Conservation (phyloP, 2,113 vertebrate genomes). For the Morone saxatilis region DNA sequence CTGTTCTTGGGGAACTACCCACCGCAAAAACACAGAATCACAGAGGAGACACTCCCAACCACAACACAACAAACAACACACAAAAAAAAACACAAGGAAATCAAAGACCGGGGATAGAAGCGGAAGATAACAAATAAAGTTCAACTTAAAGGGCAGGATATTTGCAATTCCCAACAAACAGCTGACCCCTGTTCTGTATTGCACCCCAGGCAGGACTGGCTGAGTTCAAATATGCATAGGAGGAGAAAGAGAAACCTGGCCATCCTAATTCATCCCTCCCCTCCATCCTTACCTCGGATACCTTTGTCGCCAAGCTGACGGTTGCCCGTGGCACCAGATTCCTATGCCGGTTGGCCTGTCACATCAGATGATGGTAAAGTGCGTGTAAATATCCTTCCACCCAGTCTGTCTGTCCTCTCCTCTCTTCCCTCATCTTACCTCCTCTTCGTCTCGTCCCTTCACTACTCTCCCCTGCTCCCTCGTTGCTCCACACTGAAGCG, state of each 20-base stretch:
- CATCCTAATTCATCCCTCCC: constrained; percentile 31
- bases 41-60: constrained; percentile 36
- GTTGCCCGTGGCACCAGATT: constrained; percentile 73
- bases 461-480: constrained; percentile 38
- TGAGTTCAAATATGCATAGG: constrained; percentile 25
- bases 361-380: constrained; percentile 52
- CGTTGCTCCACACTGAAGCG: constrained; percentile 54
- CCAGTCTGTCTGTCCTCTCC: constrained; percentile 25
- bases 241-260: constrained; percentile 36
- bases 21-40: constrained; percentile 38
- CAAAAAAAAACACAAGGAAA: constrained; percentile 8
- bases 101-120: constrained; percentile 12
- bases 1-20: constrained; percentile 82
- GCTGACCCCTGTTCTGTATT: neutral
- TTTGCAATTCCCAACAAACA: no score
- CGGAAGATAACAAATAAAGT: neutral
- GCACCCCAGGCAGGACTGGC: neutral
- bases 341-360: constrained; percentile 81
- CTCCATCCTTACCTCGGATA: constrained; percentile 63
- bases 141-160: constrained; percentile 13
- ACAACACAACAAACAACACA: constrained; percentile 9
- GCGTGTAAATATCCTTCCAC: constrained; percentile 54
- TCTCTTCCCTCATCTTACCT: constrained; percentile 21
- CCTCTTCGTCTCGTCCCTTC: neutral
- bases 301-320: constrained; percentile 61